These are phyloP conservation scores for Penelope pileata DNA, from an alignment of 2,113 vertebrate genomes.

Conservation along the genomic window DNA sequence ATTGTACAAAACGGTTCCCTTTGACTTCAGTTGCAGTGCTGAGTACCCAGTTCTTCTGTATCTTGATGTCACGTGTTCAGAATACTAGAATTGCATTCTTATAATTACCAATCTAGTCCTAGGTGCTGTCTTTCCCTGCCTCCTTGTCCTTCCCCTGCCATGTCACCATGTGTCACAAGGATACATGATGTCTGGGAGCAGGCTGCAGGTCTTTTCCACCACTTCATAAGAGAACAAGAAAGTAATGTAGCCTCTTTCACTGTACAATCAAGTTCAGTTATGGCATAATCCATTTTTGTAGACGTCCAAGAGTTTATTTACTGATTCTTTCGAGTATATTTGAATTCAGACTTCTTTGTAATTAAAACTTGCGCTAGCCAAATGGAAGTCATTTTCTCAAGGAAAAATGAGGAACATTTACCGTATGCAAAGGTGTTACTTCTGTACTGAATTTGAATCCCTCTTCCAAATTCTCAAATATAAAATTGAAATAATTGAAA, in stretches of 20 bases:
- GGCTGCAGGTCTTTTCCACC: neutral
- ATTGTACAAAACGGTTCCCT: neutral
- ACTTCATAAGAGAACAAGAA: neutral
- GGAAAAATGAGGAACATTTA: neutral
- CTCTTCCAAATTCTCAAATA: neutral
- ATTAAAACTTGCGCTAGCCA: neutral
- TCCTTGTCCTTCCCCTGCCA: neutral
- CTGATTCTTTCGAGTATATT: neutral
- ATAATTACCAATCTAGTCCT: neutral
- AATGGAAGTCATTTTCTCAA: neutral
- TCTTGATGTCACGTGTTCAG: neutral
- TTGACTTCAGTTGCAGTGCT: neutral
- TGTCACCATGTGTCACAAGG: neutral
- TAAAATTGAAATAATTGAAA: neutral
- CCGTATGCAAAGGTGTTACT: neutral
- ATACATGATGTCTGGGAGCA: neutral
- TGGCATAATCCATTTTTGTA: neutral
- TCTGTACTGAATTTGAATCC: neutral
- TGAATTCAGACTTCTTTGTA: neutral
- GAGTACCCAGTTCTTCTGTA: neutral
- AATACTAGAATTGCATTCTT: neutral
- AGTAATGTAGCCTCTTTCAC: neutral
- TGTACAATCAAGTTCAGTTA: neutral
- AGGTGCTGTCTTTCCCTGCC: neutral
- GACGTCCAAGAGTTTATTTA: neutral